A percentile compares a stretch with the other conserved stretches of the same genome.
These are phyloP conservation scores for Cryptophagus acutangulus DNA, from an alignment of 2,888 invertebrate species.

Conservation along the genomic window DNA sequence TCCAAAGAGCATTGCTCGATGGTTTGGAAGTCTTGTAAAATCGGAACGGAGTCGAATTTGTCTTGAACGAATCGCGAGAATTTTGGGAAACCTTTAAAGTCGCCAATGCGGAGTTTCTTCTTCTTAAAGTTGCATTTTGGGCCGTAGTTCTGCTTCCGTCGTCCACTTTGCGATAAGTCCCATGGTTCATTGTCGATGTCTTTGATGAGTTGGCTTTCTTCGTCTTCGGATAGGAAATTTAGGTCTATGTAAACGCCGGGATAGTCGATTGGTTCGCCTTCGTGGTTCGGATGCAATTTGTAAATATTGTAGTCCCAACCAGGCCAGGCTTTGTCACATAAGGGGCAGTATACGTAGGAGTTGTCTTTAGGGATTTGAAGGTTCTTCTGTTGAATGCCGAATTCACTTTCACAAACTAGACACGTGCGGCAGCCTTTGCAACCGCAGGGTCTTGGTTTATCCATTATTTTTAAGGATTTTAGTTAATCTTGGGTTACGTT, in stretches of 20 bases:
- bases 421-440: constrained; percentile 92
- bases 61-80: constrained; percentile 75
- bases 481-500: no score
- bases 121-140: constrained; percentile 99
- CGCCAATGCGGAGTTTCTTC: constrained; percentile 69
- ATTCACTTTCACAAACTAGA: constrained; percentile 74
- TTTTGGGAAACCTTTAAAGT: constrained; percentile 83
- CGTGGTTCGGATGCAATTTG: constrained; percentile 64
- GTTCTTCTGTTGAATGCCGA: constrained; percentile 43
- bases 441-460: constrained; percentile 73
- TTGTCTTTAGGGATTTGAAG: constrained; percentile 44
- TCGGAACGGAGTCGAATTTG: constrained; percentile 57
- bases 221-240: constrained; percentile 68
- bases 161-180: constrained; percentile 91
- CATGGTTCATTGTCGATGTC: constrained; percentile 77
- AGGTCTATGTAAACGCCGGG: constrained; percentile 63
- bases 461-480: no score
- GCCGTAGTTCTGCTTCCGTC: constrained; percentile 96
- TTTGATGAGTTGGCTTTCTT: constrained; percentile 62
- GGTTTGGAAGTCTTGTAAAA: constrained; percentile 69
- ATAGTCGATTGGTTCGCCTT: constrained; percentile 55
- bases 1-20: constrained; percentile 96
- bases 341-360: constrained; percentile 70
- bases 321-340: constrained; percentile 69
- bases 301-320: constrained; percentile 64